These are phyloP conservation scores for Magallana ariakensis DNA, from an alignment of 1,140 invertebrate genomes.

Conservation along the genomic window DNA sequence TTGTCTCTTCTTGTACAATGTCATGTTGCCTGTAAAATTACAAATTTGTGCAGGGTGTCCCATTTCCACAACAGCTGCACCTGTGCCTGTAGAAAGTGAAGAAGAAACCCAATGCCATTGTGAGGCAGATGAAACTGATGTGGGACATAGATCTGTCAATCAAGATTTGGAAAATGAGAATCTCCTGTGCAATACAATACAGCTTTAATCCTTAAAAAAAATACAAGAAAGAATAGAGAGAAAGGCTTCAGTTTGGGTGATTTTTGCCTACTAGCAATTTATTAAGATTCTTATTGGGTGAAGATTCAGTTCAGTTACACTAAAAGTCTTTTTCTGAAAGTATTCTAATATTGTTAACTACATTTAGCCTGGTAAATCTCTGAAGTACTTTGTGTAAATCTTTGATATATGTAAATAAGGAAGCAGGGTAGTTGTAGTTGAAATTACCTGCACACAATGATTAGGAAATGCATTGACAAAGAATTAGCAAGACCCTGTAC, in stretches of 20 bases:
- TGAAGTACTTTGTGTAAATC: neutral
- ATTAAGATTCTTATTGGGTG: neutral
- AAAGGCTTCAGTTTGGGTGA: neutral
- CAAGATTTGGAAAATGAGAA: neutral
- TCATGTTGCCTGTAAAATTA: conserved; percentile 7
- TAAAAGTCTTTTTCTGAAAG: neutral
- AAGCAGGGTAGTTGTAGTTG: neutral
- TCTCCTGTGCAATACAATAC: neutral
- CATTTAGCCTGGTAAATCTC: too few relatives aligned
- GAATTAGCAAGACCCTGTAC: neutral
- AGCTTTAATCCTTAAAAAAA: conserved; percentile 1
- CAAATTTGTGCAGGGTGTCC: conserved; percentile 11
- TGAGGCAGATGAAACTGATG: conserved; percentile 28
- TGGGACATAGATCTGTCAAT: conserved; percentile 23
- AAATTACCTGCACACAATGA: neutral
- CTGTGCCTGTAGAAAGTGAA: conserved; percentile 6
- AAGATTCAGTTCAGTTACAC: neutral
- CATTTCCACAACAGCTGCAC: conserved; percentile 2
- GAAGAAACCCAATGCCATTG: conserved; percentile 4
- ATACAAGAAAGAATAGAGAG: neutral
- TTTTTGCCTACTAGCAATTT: neutral
- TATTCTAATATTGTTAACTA: neutral
- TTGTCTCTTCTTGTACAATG: conserved; percentile 23
- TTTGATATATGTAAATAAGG: neutral
- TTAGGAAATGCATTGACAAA: neutral